Evolutionary conservation across 2,113 vertebrate species (phyloP), one percentile per base, ranked within the genome.

Genomic region (Ceuthmochares aereus): DNA sequence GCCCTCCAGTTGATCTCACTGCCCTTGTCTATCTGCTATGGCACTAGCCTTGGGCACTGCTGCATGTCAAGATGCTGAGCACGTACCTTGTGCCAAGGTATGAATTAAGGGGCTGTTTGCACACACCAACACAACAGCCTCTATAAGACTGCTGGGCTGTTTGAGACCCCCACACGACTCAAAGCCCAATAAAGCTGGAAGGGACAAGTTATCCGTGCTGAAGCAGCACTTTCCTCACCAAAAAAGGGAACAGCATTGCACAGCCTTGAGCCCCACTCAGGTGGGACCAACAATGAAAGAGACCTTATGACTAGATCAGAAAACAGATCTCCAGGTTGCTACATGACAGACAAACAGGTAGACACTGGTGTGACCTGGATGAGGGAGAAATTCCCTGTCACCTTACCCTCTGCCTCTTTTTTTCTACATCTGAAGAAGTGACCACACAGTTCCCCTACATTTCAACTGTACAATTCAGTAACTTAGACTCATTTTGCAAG

Each of bases 351-450:
- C 26, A 68, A 55, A 26, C 18, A 70, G 29, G 40, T 32, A 76
- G 59, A 37, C 47, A 2, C 40, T 54, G 51, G 5, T 0, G 0
- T 63, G 58, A 32, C 27, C 63, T 3, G 0, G 18, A 14, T 8
- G 78, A 85, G 22, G 21, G 49, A 60, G n/a, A 22, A 85, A 59
- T 27, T 30, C 55, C 15, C 17, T 84, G 45, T 73, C 45, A 32
- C 55, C 43, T 81, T 55, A 62, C 7, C 19, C 36, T 51, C 55
- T 81, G 40, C 14, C 22, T 80, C 5, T 17, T 25, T 11, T 47
- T 51, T 74, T 62, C 72, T 47, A 17, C 51, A 51, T 51, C 62
- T 59, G 59, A 56, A 73, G 56, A 64, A 78, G 6, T 2, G 42
- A 84, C n/a, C 64, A 23, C 59, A n/a, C 29, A 55, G 20, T 74